phyloP scores from a whole-genome alignment of 2,113 vertebrate genomes.

The Malurus melanocephalus region DNA sequence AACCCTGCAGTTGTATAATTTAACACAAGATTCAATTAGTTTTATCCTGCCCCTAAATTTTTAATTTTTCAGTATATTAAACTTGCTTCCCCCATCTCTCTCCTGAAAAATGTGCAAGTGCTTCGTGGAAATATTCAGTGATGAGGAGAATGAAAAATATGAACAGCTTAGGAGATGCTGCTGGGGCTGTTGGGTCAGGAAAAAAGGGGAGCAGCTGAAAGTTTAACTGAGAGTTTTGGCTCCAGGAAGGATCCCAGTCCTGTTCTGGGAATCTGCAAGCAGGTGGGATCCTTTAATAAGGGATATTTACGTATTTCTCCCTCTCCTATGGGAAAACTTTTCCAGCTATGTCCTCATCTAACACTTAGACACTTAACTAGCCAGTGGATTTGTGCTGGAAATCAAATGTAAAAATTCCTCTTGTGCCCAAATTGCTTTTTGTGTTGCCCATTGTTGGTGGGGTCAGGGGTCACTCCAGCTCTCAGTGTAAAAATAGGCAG shows the following conservation, averaged over 20 bases:
- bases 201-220: background rate
- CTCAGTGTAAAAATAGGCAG: background rate
- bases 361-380: background rate
- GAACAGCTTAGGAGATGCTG: background rate
- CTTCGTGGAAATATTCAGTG: background rate
- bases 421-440: background rate
- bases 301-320: background rate
- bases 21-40: background rate
- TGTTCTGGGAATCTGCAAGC: background rate
- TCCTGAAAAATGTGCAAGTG: background rate
- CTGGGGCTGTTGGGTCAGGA: background rate
- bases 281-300: background rate
- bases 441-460: background rate
- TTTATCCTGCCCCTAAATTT: conserved; percentile 25
- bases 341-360: background rate
- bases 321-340: background rate
- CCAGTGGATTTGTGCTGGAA: background rate
- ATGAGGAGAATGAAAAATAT: background rate
- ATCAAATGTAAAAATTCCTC: background rate
- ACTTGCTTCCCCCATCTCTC: background rate
- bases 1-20: conserved; percentile 1
- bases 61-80: conserved; percentile 32
- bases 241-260: background rate
- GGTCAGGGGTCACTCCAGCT: background rate
- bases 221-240: background rate